These are phyloP conservation scores for Enteromius paludinosus DNA, from an alignment of 2,797 vertebrate species.

Conservation along the genomic window DNA sequence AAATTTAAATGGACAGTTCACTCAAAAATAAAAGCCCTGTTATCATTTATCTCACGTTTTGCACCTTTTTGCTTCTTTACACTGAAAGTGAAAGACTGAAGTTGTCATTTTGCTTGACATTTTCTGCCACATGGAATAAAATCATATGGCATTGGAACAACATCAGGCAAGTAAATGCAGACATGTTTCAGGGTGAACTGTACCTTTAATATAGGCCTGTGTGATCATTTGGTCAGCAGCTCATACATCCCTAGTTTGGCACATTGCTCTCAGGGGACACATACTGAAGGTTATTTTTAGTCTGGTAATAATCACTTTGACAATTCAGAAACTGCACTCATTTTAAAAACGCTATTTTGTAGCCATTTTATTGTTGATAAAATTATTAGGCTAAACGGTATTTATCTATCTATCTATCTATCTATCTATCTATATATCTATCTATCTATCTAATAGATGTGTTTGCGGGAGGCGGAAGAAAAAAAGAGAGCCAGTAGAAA, in stretches of 20 bases:
- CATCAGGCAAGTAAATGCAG: neutral
- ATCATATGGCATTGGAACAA: neutral
- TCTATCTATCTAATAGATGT: slow-evolving; percentile 8
- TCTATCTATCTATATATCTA: neutral
- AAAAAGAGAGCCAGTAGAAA: slow-evolving; percentile 17
- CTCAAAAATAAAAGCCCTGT: neutral
- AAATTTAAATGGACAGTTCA: neutral
- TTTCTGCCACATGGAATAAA: neutral
- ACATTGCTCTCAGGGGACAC: slow-evolving; percentile 31
- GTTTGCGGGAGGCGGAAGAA: slow-evolving; percentile 6
- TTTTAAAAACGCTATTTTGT: neutral
- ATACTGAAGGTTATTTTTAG: slow-evolving; percentile 39
- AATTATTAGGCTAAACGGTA: neutral
- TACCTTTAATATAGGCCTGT: slow-evolving; percentile 12
- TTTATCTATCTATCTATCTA: neutral
- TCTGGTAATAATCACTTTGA: slow-evolving; percentile 29
- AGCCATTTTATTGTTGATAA: neutral
- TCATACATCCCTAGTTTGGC: slow-evolving; percentile 23
- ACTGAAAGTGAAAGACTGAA: neutral
- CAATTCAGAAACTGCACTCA: neutral
- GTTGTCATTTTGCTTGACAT: neutral
- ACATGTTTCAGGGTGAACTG: neutral
- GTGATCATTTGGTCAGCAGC: slow-evolving; percentile 28
- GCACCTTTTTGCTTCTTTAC: neutral
- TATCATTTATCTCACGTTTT: neutral